Evolutionary conservation across 2,797 vertebrate genomes (phyloP).

Genomic region (Mormyrops boulengeri): DNA sequence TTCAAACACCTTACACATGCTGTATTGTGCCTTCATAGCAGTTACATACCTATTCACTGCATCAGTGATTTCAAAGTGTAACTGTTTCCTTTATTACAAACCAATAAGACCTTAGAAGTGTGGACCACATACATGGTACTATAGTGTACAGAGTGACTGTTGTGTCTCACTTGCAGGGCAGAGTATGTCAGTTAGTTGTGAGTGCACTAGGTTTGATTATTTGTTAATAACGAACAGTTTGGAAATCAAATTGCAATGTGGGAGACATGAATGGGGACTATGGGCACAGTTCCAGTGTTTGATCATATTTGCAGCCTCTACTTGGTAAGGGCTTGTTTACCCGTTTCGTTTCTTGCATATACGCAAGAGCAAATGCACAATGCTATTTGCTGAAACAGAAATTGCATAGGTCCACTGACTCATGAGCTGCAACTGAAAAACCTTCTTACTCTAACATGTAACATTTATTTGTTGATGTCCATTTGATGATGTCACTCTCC

Average conservation of each 20-base stretch:
- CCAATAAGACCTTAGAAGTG: neutral
- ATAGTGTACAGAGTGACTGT: neutral
- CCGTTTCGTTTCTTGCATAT: neutral
- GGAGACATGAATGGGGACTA: neutral
- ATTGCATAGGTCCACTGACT: neutral
- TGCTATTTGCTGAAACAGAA: neutral
- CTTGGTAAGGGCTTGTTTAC: neutral
- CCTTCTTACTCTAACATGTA: neutral
- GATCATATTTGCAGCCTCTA: neutral
- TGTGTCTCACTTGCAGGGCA: neutral
- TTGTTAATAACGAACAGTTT: neutral
- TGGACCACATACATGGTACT: neutral
- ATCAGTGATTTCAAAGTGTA: neutral
- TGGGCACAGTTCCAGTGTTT: neutral
- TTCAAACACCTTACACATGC: slow-evolving; percentile 11
- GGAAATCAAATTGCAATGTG: slow-evolving; percentile 3
- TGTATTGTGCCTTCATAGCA: neutral
- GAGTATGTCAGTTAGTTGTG: neutral
- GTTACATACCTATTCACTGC: neutral
- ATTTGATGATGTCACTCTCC: neutral
- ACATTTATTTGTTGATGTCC: neutral
- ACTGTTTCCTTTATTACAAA: slow-evolving; percentile 14
- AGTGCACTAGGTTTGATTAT: neutral
- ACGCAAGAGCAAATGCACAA: neutral
- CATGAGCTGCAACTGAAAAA: neutral